These are phyloP conservation scores for Malurus splendens DNA, from an alignment of 2,797 vertebrate genomes.

Conservation along the genomic window DNA sequence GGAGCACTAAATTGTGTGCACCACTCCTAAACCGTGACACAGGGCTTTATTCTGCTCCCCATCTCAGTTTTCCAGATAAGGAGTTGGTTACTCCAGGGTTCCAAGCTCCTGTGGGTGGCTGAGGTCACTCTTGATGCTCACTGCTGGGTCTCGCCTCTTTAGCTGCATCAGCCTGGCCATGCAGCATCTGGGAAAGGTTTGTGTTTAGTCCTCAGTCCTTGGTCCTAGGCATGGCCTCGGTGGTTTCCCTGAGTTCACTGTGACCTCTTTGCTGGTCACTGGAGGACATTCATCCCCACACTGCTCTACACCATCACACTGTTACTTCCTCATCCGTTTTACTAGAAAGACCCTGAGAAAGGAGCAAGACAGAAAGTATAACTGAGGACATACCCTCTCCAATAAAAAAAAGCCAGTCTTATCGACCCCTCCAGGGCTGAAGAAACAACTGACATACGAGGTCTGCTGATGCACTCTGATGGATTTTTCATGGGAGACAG, in stretches of 20 bases:
- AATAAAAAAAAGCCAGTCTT: not conserved
- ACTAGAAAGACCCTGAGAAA: not conserved
- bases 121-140: not conserved
- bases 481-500: not conserved
- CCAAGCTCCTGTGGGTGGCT: rapidly evolving
- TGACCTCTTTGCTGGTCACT: not conserved
- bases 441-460: not conserved
- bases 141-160: not conserved
- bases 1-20: not conserved
- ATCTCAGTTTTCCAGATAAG: not conserved
- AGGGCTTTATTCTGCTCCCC: not conserved
- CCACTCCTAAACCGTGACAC: not conserved
- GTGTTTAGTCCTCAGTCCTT: not conserved
- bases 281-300: not conserved
- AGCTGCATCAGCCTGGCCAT: not conserved
- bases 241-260: not conserved
- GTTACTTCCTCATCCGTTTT: not conserved
- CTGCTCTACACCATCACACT: rapidly evolving
- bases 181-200: not conserved
- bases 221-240: rapidly evolving
- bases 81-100: not conserved
- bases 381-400: not conserved
- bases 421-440: not conserved
- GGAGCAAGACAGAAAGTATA: not conserved
- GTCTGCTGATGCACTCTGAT: not conserved